Evolutionary conservation across 2,797 vertebrate genomes (phyloP), one percentile per base, ranked within the genome.

Genomic region (Merluccius polli): DNA sequence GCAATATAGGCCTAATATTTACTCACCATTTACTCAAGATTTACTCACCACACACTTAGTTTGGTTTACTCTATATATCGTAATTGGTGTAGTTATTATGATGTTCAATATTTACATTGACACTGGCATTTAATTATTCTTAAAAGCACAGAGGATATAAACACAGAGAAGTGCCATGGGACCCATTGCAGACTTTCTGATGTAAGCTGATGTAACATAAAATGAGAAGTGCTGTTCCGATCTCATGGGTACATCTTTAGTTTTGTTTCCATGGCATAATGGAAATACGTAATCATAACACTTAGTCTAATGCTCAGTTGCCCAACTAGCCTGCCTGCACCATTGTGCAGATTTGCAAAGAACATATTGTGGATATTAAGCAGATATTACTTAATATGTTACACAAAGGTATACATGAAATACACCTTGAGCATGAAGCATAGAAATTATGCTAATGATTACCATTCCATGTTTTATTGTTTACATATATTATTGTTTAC

Each of bases 131-230:
- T 38, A 16, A 59, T 59, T 24, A 24, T 9, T 59, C 44, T 15
- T 59, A 59, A n/a, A n/a, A n/a, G n/a, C n/a, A n/a, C n/a, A n/a
- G n/a, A n/a, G n/a, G n/a, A 35, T 3, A 8, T 35, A 21, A 48
- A 21, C 44, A 48, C 30, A 41, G 15, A 35, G 63, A 33, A 76
- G 44, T 21, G 74, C 48, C 9, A 2, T 36, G 15, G 16, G 33
- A 30, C 18, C 73, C 38, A n/a, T 27, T 70, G 75, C 77, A 78
- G 75, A 52, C 33, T 73, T 75, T 15, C 29, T 91, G 90, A 90
- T 85, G 90, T 84, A 90, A 91, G 70, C 81, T 90, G 78, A 81
- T 85, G 88, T 79, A 90, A 90, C 67, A 72, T n/a, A 18, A 69
- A 32, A 32, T 1, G 31, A 68, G 65, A 69, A 3, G 16, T 69